Percentiles rank a stretch among this genome's conserved stretches.
phyloP scores from a whole-genome alignment of 2,888 invertebrate genomes.

The Abscondita cerata region DNA sequence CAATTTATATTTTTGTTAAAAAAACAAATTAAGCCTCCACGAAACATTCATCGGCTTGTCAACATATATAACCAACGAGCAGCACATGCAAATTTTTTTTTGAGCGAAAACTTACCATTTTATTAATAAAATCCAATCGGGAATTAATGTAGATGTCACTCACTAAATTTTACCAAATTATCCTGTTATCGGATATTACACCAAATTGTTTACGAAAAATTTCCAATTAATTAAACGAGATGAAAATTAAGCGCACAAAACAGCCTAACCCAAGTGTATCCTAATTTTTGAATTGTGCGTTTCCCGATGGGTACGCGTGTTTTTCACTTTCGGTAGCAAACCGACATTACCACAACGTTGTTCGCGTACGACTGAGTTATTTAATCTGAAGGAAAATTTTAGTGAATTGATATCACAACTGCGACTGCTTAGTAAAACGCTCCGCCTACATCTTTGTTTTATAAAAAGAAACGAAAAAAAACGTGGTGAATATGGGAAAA shows the following conservation, averaged over 20 bases:
- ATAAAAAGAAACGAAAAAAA: slow-evolving; percentile 21
- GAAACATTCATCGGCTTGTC: too few relatives aligned
- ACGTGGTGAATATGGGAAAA: slow-evolving; percentile 15
- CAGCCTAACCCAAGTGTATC: too few relatives aligned
- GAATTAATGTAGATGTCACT: too few relatives aligned
- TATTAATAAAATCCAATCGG: neutral
- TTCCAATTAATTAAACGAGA: too few relatives aligned
- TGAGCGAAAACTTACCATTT: slow-evolving; percentile 1
- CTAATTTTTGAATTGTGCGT: too few relatives aligned
- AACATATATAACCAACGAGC: too few relatives aligned
- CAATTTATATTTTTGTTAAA: too few relatives aligned
- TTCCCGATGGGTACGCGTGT: slow-evolving; percentile 21
- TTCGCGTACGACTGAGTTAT: slow-evolving; percentile 26
- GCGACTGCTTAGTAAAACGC: slow-evolving; percentile 27
- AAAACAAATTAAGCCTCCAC: too few relatives aligned
- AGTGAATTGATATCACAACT: slow-evolving; percentile 15
- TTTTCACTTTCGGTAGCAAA: slow-evolving; percentile 16
- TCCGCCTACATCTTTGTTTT: slow-evolving; percentile 20
- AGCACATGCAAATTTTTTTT: too few relatives aligned
- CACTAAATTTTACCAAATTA: too few relatives aligned
- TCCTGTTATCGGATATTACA: too few relatives aligned
- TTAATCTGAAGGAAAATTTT: slow-evolving; percentile 21
- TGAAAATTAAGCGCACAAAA: neutral
- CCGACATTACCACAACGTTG: slow-evolving; percentile 18
- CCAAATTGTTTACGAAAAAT: too few relatives aligned